Evolutionary conservation across 30 jellyfish, hydroid and myxozoan genomes (phyloP), one percentile per base, ranked within the genome.

Genomic region (Aurelia sp.): DNA sequence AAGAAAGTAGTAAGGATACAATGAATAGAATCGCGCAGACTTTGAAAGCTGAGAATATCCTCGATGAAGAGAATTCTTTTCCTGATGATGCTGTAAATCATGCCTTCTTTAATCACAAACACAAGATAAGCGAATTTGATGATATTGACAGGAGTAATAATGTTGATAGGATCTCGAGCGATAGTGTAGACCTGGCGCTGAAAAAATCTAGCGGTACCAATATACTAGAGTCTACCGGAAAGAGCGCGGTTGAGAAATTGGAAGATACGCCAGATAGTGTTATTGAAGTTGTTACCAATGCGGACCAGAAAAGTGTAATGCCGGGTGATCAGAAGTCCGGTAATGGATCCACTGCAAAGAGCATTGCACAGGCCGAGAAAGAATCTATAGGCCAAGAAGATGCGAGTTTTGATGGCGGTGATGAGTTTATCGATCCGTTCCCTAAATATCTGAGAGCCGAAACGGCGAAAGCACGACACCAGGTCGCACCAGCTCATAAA

Each of bases 41-140:
- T 3, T 13, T 87, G 9, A 76, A 68, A 16, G 81, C 82, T 22
- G 86, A 70, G 69, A 78, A 68, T 37, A 73, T 37, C 31, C 64
- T 72, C 9, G 93, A 84, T 20, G 86, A 73, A 4, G 61, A 50
- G 33, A 71, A 84, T 50, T 71, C 87, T 7, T 84, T 84, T 60
- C 93, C 93, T 4, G 87, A 84, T 13, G 87, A 84, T 62, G 79
- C 62, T 40, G 86, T 35, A 4, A 81, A 66, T 22, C 48, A 70
- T 20, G 23, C 67, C 3, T 78, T 78, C 47, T 62, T 78, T 70
- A 62, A 30, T 11, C 79, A 19, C 35, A 52, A 62, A 12, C 73
- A 19, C 17, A 20, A 73, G 9, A 78, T 1, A 19, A 50, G 47
- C 11, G 79, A 78, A 11, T 12, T 78, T 18, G 70, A 61, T 27